phyloP scores from a whole-genome alignment of 2,888 invertebrate genomes.

The Busseola fusca region DNA sequence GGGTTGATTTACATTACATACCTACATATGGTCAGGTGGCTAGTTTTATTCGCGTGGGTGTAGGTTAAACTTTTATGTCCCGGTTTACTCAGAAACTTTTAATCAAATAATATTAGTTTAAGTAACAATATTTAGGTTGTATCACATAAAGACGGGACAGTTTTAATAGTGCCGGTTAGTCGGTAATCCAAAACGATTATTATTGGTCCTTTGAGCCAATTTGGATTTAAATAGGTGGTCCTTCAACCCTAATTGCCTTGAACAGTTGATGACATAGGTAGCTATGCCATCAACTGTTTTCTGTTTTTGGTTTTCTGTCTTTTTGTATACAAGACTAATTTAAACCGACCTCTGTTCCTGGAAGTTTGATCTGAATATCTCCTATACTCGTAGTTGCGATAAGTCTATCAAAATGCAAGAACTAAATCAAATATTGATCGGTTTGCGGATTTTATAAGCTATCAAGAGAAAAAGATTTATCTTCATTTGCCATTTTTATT shows the following conservation, averaged over 20 bases:
- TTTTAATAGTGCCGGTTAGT: neutral
- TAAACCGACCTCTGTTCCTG: too few relatives aligned
- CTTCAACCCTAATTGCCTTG: neutral
- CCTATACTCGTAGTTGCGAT: too few relatives aligned
- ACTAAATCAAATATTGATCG: neutral
- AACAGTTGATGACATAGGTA: neutral
- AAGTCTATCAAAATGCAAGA: neutral
- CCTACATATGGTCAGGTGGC: neutral
- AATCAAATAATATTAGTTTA: too few relatives aligned
- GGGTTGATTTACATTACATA: slow-evolving; percentile 42
- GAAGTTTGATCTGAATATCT: neutral
- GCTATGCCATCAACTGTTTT: too few relatives aligned
- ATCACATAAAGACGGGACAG: too few relatives aligned
- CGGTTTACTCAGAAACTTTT: neutral
- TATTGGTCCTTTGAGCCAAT: neutral
- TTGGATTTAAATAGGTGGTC: neutral
- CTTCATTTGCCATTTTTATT: neutral
- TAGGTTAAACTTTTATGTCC: neutral
- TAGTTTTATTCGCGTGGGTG: slow-evolving; percentile 5
- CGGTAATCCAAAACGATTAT: neutral
- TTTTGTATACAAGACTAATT: neutral
- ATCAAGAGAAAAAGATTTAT: neutral
- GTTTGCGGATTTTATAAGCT: too few relatives aligned
- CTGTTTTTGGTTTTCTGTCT: too few relatives aligned
- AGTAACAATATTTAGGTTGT: neutral